Base-by-base conservation (phyloP, 2,113 vertebrate species). In the Notothenia coriiceps region DNA sequence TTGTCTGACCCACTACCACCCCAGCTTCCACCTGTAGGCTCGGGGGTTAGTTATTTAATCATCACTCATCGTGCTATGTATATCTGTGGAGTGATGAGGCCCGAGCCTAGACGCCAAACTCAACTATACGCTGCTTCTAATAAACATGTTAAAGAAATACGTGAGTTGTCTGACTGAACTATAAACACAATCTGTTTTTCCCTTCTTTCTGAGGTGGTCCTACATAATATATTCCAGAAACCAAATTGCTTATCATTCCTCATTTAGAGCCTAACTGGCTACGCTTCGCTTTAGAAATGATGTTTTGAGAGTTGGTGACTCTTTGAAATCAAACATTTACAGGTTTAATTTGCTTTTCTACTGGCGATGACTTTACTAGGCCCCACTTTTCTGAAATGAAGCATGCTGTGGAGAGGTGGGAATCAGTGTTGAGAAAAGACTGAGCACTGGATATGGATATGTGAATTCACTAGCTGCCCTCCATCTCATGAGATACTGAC, bases 381-480 rank as follows among this genome's bases (percentile, higher is more conserved):
- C 73, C 12, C 25, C 8, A 4, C 57, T 61, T 40, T 20, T 44
- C 57, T 78, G 69, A 79, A 80, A 82, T 54, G 47, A 88, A 61
- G 20, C 62, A 17, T 70, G 59, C 40, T 47, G 63, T 13, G 15
- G 33, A 79, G 81, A 85, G 43, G 40, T 57, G 67, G 77, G 76
- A 77, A 72, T 74, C 22, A 64, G 17, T 59, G 66, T 25, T 71
- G 79, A 84, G 67, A 77, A 81, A 86, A 79, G 70, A 73, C 64
- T 3, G 69, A 82, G 77, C 69, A 79, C 83, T 88, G 79, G 86
- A 74, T 81, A 56, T 88, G 79, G 70, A 89, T 86, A 66, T 79
- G 74, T 76, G 80, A 87, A 89, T 90, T 82, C 74, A 56, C 80
- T 62, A 87, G 80, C 83, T 92, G 83, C 55, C 82, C 56, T 57